phyloP scores from a whole-genome alignment of 53 echinoderm and acorn worm species.

The Patiria pectinifera region DNA sequence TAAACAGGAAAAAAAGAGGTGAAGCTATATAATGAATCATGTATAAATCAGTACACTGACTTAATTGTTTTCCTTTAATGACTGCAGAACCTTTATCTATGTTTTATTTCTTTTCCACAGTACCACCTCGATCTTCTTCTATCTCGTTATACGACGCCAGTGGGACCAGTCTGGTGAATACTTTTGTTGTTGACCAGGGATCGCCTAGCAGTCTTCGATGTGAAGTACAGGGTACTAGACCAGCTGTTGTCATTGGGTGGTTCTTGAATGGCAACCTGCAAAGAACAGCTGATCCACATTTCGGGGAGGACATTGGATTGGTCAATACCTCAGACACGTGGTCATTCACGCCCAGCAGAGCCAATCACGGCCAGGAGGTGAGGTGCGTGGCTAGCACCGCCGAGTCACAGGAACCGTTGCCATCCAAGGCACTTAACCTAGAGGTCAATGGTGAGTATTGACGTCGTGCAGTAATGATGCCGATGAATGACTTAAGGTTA shows the following conservation, averaged over 20 bases:
- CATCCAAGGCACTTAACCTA: background rate
- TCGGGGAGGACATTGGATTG: background rate
- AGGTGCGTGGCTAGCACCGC: background rate
- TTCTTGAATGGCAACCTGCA: background rate
- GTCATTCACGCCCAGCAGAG: background rate
- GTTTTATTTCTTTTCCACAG: background rate
- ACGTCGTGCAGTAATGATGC: background rate
- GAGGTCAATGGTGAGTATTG: constrained; percentile 5
- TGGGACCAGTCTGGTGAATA: background rate
- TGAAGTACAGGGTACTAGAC: constrained; percentile 14
- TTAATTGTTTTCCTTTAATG: too few relatives aligned
- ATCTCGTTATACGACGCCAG: background rate
- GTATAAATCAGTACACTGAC: too few relatives aligned
- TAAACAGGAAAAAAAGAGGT: too few relatives aligned
- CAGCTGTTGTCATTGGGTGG: constrained; percentile 46
- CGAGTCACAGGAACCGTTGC: background rate
- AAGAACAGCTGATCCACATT: background rate
- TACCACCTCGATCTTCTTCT: background rate
- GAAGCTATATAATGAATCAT: too few relatives aligned
- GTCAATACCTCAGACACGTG: background rate
- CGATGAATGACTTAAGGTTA: too few relatives aligned
- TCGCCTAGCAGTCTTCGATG: background rate
- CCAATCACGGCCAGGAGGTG: background rate
- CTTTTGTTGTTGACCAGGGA: background rate
- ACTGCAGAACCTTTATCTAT: too few relatives aligned